phyloP scores from a whole-genome alignment of 2,888 invertebrate genomes.

The Pocota personata region DNA sequence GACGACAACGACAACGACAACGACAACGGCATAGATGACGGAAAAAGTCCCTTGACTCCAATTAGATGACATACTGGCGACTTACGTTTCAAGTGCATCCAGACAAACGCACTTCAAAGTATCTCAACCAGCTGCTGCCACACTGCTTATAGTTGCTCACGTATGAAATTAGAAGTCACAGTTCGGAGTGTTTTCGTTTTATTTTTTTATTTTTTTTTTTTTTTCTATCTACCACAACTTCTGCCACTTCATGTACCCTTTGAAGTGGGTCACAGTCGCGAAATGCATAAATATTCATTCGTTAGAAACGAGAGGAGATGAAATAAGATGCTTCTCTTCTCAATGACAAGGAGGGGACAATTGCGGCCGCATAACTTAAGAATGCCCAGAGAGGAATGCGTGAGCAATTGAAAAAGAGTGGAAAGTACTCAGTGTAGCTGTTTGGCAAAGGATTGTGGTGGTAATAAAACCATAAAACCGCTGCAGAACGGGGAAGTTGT shows the following conservation, averaged over 20 bases:
- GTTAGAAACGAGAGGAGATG: conserved; percentile 32
- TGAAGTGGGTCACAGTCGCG: conserved; percentile 73
- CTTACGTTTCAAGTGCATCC: conserved; percentile 73
- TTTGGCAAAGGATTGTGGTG: conserved; percentile 1
- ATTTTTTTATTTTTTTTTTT: not conserved
- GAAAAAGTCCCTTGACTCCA: conserved; percentile 73
- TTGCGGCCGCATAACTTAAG: conserved; percentile 16
- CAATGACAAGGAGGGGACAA: conserved; percentile 3
- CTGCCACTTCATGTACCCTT: conserved; percentile 51
- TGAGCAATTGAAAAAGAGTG: conserved; percentile 49
- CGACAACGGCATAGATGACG: conserved; percentile 52
- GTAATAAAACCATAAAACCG: not conserved
- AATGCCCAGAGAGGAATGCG: conserved; percentile 37
- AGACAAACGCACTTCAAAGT: conserved; percentile 74
- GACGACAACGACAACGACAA: not conserved
- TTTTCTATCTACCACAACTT: not conserved
- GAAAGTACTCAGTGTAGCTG: conserved; percentile 10
- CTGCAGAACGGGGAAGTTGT: conserved; percentile 1
- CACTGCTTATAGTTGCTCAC: conserved; percentile 66
- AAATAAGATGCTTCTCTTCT: conserved; percentile 52
- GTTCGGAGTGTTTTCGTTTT: conserved; percentile 34
- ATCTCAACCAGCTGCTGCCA: conserved; percentile 63
- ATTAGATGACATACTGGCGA: conserved; percentile 74
- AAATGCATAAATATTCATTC: conserved; percentile 73
- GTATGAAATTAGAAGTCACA: conserved; percentile 73